Evolutionary conservation across 64 coral and sea anemone species (phyloP).

Genomic region (Montipora efflorescens): DNA sequence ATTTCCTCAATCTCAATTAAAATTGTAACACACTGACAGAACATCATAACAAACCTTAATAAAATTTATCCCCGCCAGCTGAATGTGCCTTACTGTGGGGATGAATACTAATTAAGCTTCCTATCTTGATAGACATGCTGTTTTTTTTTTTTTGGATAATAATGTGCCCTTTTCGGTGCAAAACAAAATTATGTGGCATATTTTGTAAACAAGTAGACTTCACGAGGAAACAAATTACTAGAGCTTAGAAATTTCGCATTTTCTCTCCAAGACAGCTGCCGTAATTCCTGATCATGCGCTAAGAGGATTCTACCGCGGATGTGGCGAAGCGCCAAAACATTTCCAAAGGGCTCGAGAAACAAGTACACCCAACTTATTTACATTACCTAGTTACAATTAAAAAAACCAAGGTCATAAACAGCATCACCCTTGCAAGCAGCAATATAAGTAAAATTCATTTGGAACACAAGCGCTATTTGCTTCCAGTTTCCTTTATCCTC

Average conservation of each 20-base stretch:
- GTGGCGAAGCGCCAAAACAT: slow-evolving; percentile 76
- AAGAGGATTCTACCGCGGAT: slow-evolving; percentile 20
- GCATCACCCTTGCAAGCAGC: slow-evolving; percentile 14
- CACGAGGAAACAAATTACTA: neutral
- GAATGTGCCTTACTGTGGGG: neutral
- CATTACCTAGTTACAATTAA: slow-evolving; percentile 60
- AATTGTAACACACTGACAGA: slow-evolving; percentile 4
- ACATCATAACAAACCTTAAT: slow-evolving; percentile 6
- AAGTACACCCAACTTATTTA: slow-evolving; percentile 68
- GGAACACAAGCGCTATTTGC: neutral
- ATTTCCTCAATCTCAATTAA: slow-evolving; percentile 18
- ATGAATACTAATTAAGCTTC: slow-evolving; percentile 16
- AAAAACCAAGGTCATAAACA: slow-evolving; percentile 13
- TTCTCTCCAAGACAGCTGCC: slow-evolving; percentile 33
- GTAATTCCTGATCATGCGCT: slow-evolving; percentile 22
- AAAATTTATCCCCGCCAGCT: slow-evolving; percentile 8
- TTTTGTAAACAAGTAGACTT: neutral
- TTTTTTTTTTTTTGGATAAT: slow-evolving; percentile 27
- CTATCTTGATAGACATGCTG: slow-evolving; percentile 16
- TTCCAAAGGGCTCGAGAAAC: neutral
- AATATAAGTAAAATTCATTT: slow-evolving; percentile 12
- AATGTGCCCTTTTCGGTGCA: neutral
- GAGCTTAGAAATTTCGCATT: neutral
- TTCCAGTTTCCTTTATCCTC: neutral
- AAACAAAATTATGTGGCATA: slow-evolving; percentile 9